Base-by-base conservation (phyloP, 2,797 vertebrate species). In the Poeciliopsis infans region DNA sequence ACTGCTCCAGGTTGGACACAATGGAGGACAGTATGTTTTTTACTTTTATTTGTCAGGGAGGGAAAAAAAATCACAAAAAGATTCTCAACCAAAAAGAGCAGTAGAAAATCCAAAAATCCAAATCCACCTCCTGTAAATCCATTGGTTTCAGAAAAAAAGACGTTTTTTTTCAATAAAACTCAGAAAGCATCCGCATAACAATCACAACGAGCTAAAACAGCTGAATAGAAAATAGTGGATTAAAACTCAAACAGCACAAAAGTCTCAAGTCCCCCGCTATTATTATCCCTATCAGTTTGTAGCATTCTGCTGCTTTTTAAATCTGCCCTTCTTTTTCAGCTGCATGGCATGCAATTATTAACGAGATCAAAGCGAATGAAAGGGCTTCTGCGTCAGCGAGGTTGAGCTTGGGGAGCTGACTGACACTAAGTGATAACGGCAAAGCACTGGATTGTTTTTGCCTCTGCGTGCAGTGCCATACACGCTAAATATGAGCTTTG, bases 351-450 rank as follows among this genome's bases (percentile, higher is more conserved):
- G 91, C 90, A 90, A 92, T 91, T 90, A 93, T 87, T 87, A 91
- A 88, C 84, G 82, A 90, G 89, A 92, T 94, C 88, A 95, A 93
- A 93, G 87, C 77, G 43, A 72, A 78, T 86, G 87, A 89, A 89
- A 82, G 83, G 83, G 83, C 79, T 77, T 87, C 76, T 79, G 88
- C 79, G 31, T 83, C 81, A 69, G 79, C 4, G 83, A 87, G 85
- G 80, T 69, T 81, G 82, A 81, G 91, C 91, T 92, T 2, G n/a
- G 85, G 88, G 92, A 92, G 82, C 83, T 28, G 80, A 79, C 86
- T 89, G 90, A 91, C 87, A 83, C 64, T 81, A 77, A 88, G 80
- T 39, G 87, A 94, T 91, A 91, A 91, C 74, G 59, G 78, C 76
- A 71, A 81, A 79, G 79, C 79, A 43, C 31, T 76, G 79, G 59